phyloP scores from a whole-genome alignment of 2,113 vertebrate species.

The Poeciliopsis retropinna region DNA sequence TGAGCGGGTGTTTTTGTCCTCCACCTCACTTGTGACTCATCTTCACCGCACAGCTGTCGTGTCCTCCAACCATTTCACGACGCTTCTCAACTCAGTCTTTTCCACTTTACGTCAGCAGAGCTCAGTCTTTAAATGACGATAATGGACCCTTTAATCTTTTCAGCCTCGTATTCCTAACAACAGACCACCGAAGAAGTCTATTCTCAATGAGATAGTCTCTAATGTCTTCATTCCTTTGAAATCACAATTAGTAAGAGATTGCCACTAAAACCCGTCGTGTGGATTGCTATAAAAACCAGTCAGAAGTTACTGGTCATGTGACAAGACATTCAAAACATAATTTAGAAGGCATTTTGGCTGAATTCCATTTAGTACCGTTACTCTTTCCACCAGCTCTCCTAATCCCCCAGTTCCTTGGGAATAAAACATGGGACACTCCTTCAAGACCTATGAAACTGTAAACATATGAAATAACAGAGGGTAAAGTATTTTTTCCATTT shows the following conservation, averaged over 20 bases:
- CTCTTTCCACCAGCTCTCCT: too few relatives aligned
- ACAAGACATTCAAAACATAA: conserved; percentile 18
- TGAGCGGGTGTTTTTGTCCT: conserved; percentile 4
- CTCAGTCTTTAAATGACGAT: neutral
- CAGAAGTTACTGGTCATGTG: conserved; percentile 57
- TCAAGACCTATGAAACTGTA: neutral
- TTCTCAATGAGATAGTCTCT: conserved; percentile 26
- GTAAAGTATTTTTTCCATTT: too few relatives aligned
- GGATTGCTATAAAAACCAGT: conserved; percentile 60
- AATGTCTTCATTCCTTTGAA: neutral
- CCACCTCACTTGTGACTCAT: conserved; percentile 47
- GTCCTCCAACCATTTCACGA: conserved; percentile 2
- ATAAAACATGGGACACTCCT: neutral
- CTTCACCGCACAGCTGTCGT: conserved; percentile 8
- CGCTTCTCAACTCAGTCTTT: neutral
- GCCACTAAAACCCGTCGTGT: conserved; percentile 35
- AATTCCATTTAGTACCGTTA: too few relatives aligned
- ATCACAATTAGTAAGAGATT: conserved; percentile 33
- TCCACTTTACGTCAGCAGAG: neutral
- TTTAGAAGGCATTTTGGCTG: conserved; percentile 39
- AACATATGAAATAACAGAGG: neutral
- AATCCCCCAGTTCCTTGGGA: conserved; percentile 4
- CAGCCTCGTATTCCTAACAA: neutral
- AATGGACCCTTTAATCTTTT: neutral
- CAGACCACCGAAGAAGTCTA: conserved; percentile 3